Evolutionary conservation across 1,140 invertebrate species (phyloP).

Genomic region (Cyclargus thomasi): DNA sequence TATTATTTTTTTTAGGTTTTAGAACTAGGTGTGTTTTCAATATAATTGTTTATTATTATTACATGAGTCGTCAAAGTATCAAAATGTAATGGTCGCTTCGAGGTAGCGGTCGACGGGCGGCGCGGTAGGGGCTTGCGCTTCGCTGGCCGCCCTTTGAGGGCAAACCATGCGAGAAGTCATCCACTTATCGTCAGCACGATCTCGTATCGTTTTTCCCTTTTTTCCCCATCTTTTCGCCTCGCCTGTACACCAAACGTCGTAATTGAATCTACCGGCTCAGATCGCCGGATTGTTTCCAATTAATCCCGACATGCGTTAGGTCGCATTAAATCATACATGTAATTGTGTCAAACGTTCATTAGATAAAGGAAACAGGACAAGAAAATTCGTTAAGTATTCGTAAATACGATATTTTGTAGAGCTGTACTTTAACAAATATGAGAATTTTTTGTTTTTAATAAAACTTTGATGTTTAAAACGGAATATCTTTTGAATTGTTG

Average conservation of each 20-base stretch:
- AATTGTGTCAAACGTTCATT: constrained; percentile 16
- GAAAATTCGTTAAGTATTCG: not conserved
- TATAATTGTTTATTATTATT: no score
- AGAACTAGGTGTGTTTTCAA: no score
- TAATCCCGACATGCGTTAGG: constrained; percentile 50
- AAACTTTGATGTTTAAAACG: no score
- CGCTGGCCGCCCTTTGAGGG: constrained; percentile 60
- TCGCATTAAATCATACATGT: constrained; percentile 17
- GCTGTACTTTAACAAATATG: no score
- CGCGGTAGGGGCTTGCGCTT: constrained; percentile 42
- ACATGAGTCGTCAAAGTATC: constrained; percentile 26
- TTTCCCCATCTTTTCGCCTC: constrained; percentile 65
- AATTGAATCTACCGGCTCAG: constrained; percentile 63
- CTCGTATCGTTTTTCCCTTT: constrained; percentile 67
- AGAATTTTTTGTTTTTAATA: no score
- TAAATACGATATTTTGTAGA: not conserved
- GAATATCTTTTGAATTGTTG: no score
- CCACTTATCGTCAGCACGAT: constrained; percentile 68
- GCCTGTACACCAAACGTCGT: constrained; percentile 54
- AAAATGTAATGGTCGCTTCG: constrained; percentile 40
- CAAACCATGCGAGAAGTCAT: constrained; percentile 70
- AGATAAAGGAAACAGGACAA: not conserved
- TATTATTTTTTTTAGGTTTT: not conserved
- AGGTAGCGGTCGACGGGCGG: constrained; percentile 34
- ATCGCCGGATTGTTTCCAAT: constrained; percentile 51